Evolutionary conservation across 2,113 vertebrate species (phyloP), one percentile per base, ranked within the genome.

Genomic region (Maccullochella peelii): DNA sequence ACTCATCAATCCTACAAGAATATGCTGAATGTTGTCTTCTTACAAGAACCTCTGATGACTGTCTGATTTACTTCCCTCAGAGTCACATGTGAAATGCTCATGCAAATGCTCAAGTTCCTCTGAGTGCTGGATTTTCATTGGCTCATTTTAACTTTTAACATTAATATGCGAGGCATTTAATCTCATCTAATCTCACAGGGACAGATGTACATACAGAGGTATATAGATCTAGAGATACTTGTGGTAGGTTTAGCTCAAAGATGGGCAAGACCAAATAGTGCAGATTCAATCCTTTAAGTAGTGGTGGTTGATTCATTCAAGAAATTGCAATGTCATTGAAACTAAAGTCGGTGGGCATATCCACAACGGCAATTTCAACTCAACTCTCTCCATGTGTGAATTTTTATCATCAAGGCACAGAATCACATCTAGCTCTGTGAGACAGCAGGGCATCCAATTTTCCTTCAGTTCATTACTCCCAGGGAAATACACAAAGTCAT

Each of bases 31-130:
- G 5, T 55, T 69, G 36, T 73, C 75, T 68, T 20, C 42, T 69
- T 4, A 61, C 1, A 50, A 80, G 59, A 86, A 71, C 10, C 15
- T 59, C 77, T 66, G 50, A 73, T 1, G 0, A 9, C 74, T 40
- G 63, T 74, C 82, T 83, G 58, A 82, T n/a, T 89, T 62, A 90
- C 86, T 93, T 92, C 89, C 85, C 81, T 63, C 27, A 52, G 23
- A 79, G 63, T 90, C 90, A 88, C 83, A 71, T 83, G 79, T 79
- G 27, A 77, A 79, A 63, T 75, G n/a, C n/a, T n/a, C n/a, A n/a
- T n/a, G n/a, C n/a, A n/a, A n/a, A n/a, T n/a, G n/a, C n/a, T n/a
- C n/a, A n/a, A n/a, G n/a, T 40, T 44, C 65, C 40, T 79, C 27
- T 30, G 1, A 78, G 15, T 1, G 6, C 16, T 16, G 5, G 14